Base-by-base conservation (phyloP, 2,113 vertebrate genomes). In the Paralichthys olivaceus region DNA sequence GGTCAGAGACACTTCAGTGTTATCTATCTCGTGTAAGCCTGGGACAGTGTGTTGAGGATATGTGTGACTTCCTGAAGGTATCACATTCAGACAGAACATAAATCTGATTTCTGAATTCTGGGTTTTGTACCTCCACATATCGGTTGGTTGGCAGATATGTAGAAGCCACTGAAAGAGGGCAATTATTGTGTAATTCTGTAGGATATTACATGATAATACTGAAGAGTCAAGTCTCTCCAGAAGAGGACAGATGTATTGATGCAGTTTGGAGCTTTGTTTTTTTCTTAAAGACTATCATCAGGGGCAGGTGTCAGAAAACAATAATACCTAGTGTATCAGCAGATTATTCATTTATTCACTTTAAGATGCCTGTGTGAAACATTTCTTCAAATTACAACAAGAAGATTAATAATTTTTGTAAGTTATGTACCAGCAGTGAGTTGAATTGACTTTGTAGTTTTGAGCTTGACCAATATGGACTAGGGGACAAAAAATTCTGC, bases 1-100 rank as follows among this genome's bases (percentile, higher is more conserved):
- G 79, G 76, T 80, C 72, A 74, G 65, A 79, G 29, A 71, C 49
- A 56, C 72, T 60, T 72, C 55, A 79, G 54, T 71, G 61, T 68
- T 70, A 55, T 83, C 58, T 70, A n/a, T 69, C 49, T 69, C 28
- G 45, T 77, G 37, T 74, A 70, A 59, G 59, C 47, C 32, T 63
- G 15, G 20, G 37, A 26, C 64, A 56, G 63, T 51, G 37, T 68
- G 43, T 37, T 26, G 28, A 55, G 25, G 47, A 17, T 23, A 32
- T 78, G 56, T 80, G 69, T 69, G 29, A 62, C n/a, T 61, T 83
- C 56, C 76, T 70, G 32, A 20, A 53, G 14, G 28, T 19, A 57
- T 75, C 25, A 28, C 12, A 29, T 72, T 11, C 32, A 40, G 53
- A 12, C 45, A 56, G 20, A 72, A 25, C 25, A 61, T 45, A 22